Percentiles rank a stretch among this genome's conserved stretches.
phyloP scores from a whole-genome alignment of 2,888 invertebrate species.

The Caenorhabditis sinica region DNA sequence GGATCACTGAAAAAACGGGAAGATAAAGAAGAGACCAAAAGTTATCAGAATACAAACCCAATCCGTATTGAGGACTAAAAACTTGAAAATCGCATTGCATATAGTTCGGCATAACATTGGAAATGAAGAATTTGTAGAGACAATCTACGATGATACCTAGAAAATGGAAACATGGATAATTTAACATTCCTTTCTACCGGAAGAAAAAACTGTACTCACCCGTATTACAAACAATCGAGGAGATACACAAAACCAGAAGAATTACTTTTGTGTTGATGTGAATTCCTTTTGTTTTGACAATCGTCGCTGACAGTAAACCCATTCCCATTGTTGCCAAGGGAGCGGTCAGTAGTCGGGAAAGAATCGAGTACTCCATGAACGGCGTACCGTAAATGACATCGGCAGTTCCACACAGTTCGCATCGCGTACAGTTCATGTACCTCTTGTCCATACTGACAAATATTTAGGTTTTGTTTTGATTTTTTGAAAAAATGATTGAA shows the following conservation, averaged over 20 bases:
- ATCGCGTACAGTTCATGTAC: constrained; percentile 67
- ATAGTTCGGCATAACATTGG: constrained; percentile 65
- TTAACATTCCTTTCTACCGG: neutral
- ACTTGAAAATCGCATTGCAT: constrained; percentile 69
- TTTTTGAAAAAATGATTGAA: constrained; percentile 2
- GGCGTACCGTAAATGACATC: constrained; percentile 45
- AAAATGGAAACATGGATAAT: too few species aligned
- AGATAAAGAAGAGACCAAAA: too few species aligned
- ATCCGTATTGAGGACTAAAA: constrained; percentile 59
- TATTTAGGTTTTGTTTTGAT: neutral
- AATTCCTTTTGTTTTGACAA: constrained; percentile 58
- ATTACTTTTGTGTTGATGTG: constrained; percentile 59
- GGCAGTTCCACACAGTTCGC: constrained; percentile 64
- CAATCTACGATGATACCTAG: constrained; percentile 58
- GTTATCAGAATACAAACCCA: constrained; percentile 23
- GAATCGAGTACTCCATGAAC: constrained; percentile 62
- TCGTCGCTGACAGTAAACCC: constrained; percentile 53
- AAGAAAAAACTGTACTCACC: constrained; percentile 31
- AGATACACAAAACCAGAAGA: constrained; percentile 52
- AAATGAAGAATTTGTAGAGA: constrained; percentile 65
- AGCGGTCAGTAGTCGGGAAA: constrained; percentile 54
- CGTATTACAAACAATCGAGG: constrained; percentile 59
- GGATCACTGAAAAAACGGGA: constrained; percentile 47
- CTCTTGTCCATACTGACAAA: constrained; percentile 58
- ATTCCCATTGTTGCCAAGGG: constrained; percentile 64